Conservation (phyloP, 2,888 invertebrate species). For the Fabriciana adippe region DNA sequence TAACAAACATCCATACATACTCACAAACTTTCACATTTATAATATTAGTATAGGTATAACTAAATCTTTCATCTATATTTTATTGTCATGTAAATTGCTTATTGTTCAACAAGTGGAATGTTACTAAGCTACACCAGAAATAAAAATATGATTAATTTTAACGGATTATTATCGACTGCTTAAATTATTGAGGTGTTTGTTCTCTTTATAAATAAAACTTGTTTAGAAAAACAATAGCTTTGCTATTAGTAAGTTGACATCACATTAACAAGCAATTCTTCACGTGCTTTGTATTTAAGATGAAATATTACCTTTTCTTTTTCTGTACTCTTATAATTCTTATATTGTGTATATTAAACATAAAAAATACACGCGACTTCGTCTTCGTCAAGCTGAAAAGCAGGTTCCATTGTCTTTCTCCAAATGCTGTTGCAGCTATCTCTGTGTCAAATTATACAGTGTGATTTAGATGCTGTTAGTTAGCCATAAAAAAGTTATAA, state of each 20-base stretch:
- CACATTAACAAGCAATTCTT: neutral
- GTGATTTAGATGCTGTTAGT: too few relatives aligned
- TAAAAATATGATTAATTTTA: conserved; percentile 13
- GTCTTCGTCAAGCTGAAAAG: too few relatives aligned
- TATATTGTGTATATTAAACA: too few relatives aligned
- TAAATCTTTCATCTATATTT: conserved; percentile 9
- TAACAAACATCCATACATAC: too few relatives aligned
- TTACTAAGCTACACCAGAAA: conserved; percentile 2
- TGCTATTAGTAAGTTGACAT: conserved; percentile 4
- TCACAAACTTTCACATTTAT: too few relatives aligned
- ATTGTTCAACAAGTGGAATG: neutral
- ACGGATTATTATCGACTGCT: conserved; percentile 11
- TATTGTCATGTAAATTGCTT: conserved; percentile 1
- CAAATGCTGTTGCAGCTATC: too few relatives aligned
- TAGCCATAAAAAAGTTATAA: too few relatives aligned
- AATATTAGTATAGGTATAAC: neutral
- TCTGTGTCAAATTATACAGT: too few relatives aligned
- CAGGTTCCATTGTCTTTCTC: too few relatives aligned
- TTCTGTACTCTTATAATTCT: too few relatives aligned
- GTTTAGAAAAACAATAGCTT: conserved; percentile 26
- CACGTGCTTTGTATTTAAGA: neutral
- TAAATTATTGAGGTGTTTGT: conserved; percentile 20
- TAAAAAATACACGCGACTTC: too few relatives aligned
- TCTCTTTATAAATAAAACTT: conserved; percentile 26
- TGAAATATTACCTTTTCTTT: too few relatives aligned